These are phyloP conservation scores for Hyposoter dolosus DNA, from an alignment of 2,888 invertebrate genomes.

Conservation along the genomic window DNA sequence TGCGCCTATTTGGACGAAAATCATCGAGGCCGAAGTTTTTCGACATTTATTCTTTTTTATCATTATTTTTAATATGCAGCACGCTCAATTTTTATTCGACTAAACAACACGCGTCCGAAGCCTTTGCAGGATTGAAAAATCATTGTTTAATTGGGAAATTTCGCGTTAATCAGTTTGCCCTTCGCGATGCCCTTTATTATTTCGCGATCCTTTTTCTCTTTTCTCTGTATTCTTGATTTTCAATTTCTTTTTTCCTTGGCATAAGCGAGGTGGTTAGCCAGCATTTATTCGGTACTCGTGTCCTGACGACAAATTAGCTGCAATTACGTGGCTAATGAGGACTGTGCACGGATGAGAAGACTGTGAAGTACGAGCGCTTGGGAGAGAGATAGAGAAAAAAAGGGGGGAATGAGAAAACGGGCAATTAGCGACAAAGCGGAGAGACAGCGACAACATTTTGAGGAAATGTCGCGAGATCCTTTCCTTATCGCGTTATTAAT, in stretches of 20 bases:
- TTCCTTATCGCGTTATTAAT: constrained; percentile 20
- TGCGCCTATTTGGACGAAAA: background rate
- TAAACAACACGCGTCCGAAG: background rate
- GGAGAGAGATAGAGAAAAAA: constrained; percentile 25
- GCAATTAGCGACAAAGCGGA: constrained; percentile 41
- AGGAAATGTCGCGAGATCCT: constrained; percentile 21
- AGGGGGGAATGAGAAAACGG: constrained; percentile 47
- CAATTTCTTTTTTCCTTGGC: constrained; percentile 39
- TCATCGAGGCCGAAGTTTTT: no score
- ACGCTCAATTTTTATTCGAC: background rate
- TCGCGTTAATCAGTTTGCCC: constrained; percentile 80
- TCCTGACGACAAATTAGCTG: constrained; percentile 79
- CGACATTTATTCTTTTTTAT: background rate
- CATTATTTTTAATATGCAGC: background rate
- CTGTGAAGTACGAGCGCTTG: constrained; percentile 22
- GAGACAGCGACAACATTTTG: constrained; percentile 10
- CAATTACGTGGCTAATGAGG: constrained; percentile 79
- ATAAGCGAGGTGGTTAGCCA: constrained; percentile 66
- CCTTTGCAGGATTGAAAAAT: constrained; percentile 46
- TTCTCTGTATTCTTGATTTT: constrained; percentile 4
- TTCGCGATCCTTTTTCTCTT: background rate
- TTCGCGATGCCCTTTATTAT: constrained; percentile 40
- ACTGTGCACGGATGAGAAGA: constrained; percentile 45
- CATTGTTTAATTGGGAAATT: constrained; percentile 81
- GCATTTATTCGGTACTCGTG: constrained; percentile 71